These are phyloP conservation scores for Hyperoplus immaculatus DNA, from an alignment of 2,797 vertebrate genomes.

Conservation along the genomic window DNA sequence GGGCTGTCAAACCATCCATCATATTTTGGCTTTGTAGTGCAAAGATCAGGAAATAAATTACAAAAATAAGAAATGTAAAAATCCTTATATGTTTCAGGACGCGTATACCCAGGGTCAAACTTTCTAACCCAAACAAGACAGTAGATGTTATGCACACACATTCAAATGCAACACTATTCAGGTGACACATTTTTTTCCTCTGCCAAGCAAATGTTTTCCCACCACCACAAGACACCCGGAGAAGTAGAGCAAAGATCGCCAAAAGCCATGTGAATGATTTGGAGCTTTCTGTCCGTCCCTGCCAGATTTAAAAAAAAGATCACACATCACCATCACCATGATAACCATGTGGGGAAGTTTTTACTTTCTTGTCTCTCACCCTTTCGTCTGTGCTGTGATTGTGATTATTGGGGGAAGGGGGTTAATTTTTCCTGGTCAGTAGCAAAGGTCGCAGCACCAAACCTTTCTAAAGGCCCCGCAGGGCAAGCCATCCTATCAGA, in stretches of 20 bases:
- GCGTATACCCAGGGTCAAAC: slow-evolving; percentile 61
- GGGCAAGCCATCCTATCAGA: slow-evolving; percentile 75
- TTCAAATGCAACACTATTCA: slow-evolving; percentile 59
- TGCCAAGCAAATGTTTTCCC: slow-evolving; percentile 68
- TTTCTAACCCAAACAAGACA: slow-evolving; percentile 50
- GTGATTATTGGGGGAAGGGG: slow-evolving; percentile 66
- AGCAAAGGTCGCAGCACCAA: slow-evolving; percentile 76
- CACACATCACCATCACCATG: slow-evolving; percentile 68
- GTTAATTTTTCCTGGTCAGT: slow-evolving; percentile 77
- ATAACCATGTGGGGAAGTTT: slow-evolving; percentile 58
- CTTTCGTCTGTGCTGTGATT: slow-evolving; percentile 72
- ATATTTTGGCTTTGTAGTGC: not conserved
- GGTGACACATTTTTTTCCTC: slow-evolving; percentile 73
- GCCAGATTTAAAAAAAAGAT: slow-evolving; percentile 15
- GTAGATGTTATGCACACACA: slow-evolving; percentile 58
- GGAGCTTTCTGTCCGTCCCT: slow-evolving; percentile 33
- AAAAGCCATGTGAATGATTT: slow-evolving; percentile 29
- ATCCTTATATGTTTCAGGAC: slow-evolving; percentile 11
- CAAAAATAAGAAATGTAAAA: not conserved
- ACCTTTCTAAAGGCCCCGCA: slow-evolving; percentile 76
- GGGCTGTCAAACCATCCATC: slow-evolving; percentile 28
- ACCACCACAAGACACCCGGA: slow-evolving; percentile 65
- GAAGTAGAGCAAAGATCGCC: slow-evolving; percentile 26
- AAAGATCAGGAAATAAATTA: not conserved
- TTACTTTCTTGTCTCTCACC: slow-evolving; percentile 77